Evolutionary conservation across 2,888 invertebrate genomes (phyloP).

Genomic region (Philaethria dido): DNA sequence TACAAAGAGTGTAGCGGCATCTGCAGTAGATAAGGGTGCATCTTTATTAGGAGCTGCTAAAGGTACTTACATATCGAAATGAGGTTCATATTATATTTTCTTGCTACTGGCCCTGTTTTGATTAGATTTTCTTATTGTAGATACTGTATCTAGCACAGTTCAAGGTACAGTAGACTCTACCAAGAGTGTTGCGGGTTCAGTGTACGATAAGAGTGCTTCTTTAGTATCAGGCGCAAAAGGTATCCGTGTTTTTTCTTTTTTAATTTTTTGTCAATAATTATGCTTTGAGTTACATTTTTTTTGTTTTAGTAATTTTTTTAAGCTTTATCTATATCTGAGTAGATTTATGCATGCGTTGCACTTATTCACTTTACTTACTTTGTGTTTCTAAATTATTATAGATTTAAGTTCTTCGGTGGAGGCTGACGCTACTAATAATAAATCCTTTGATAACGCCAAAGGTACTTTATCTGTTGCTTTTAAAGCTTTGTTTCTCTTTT

Average conservation of each 20-base stretch:
- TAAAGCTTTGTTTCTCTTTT: slow-evolving; percentile 1
- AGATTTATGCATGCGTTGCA: slow-evolving; percentile 48
- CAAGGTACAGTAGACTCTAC: slow-evolving; percentile 70
- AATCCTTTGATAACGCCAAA: slow-evolving; percentile 52
- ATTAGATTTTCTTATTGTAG: slow-evolving; percentile 47
- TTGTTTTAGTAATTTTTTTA: neutral
- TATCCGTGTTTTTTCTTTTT: slow-evolving; percentile 36
- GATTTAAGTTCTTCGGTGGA: slow-evolving; percentile 47
- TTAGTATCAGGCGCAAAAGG: slow-evolving; percentile 53
- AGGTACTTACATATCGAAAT: slow-evolving; percentile 4
- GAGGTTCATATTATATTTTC: neutral
- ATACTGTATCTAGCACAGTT: slow-evolving; percentile 57
- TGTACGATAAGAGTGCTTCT: slow-evolving; percentile 71
- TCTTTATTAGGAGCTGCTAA: slow-evolving; percentile 53
- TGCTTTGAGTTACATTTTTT: neutral
- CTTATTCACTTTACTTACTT: slow-evolving; percentile 35
- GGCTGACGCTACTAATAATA: slow-evolving; percentile 47
- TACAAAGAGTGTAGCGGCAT: slow-evolving; percentile 49
- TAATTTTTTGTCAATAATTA: neutral
- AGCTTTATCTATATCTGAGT: neutral
- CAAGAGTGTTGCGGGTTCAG: slow-evolving; percentile 72
- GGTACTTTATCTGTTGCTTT: slow-evolving; percentile 41
- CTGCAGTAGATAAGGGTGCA: slow-evolving; percentile 56
- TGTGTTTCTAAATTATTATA: slow-evolving; percentile 44
- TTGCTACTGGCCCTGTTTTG: neutral